Conservation (phyloP, 2,888 invertebrate genomes). For the Ephialtes manifestator region DNA sequence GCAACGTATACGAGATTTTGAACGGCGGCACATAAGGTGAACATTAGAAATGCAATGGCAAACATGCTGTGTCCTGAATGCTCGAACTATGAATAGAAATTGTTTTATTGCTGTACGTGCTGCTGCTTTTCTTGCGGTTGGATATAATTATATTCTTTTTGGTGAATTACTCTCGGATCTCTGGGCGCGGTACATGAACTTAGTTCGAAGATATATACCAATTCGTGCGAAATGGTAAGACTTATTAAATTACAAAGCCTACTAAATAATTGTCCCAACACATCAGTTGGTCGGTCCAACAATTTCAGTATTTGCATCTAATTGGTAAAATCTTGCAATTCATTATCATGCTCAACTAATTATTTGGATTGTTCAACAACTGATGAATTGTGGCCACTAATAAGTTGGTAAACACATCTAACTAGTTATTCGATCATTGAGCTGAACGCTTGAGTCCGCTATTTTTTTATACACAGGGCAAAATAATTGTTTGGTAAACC, state of each 20-base stretch:
- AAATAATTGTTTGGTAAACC: too few species aligned
- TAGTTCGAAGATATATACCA: too few species aligned
- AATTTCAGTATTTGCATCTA: too few species aligned
- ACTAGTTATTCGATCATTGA: neutral
- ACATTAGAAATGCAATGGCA: slow-evolving; percentile 8
- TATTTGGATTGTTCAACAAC: too few species aligned
- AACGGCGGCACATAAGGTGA: slow-evolving; percentile 4
- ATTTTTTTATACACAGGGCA: too few species aligned
- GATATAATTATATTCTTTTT: neutral
- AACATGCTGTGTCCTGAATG: neutral
- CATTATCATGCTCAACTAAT: too few species aligned
- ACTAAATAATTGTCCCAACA: too few species aligned
- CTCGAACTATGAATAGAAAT: slow-evolving; percentile 35
- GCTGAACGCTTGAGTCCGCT: neutral
- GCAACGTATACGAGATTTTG: neutral
- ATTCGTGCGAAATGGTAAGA: neutral
- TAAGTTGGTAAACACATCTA: neutral
- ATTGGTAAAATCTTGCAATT: too few species aligned
- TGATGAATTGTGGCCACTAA: too few species aligned
- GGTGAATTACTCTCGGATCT: neutral
- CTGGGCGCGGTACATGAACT: neutral
- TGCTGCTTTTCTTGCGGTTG: neutral
- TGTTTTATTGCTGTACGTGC: neutral
- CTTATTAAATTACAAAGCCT: neutral
- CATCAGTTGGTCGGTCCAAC: too few species aligned